These are phyloP conservation scores for Dendrophyllia cribrosa DNA, from an alignment of 64 coral and sea anemone genomes.

Conservation along the genomic window DNA sequence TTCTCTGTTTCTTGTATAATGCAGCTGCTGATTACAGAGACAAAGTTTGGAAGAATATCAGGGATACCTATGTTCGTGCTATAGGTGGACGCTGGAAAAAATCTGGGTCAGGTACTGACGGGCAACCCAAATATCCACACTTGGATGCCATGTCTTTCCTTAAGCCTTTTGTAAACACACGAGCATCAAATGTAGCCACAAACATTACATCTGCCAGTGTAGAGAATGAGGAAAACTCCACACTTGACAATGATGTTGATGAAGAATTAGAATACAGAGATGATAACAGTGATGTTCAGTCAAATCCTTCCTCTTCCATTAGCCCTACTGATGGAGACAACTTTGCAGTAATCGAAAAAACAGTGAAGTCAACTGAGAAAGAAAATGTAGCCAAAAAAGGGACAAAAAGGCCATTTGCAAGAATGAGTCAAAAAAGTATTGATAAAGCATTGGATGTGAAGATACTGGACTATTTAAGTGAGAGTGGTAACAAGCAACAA, in stretches of 20 bases:
- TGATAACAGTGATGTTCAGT: no score
- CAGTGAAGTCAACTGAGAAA: slow-evolving; percentile 30
- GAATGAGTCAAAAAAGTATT: slow-evolving; percentile 44
- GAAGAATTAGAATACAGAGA: no score
- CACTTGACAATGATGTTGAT: no score
- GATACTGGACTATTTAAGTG: slow-evolving; percentile 58
- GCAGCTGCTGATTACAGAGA: slow-evolving; percentile 81
- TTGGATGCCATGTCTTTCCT: slow-evolving; percentile 69
- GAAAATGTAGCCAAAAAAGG: slow-evolving; percentile 28
- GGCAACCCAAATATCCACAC: slow-evolving; percentile 51
- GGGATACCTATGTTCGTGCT: slow-evolving; percentile 82
- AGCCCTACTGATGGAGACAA: not conserved
- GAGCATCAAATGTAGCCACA: not conserved
- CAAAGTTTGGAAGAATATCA: slow-evolving; percentile 79
- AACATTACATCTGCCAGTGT: no score
- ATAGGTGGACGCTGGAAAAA: no score
- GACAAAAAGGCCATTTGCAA: slow-evolving; percentile 48
- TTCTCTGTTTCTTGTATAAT: not conserved
- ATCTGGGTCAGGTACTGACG: slow-evolving; percentile 42
- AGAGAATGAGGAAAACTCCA: no score
- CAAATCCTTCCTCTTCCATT: not conserved
- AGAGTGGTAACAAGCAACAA: slow-evolving; percentile 28
- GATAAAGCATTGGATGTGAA: slow-evolving; percentile 49
- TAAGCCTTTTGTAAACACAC: slow-evolving; percentile 65
- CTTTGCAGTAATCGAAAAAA: slow-evolving; percentile 32